A percentile compares a stretch with the other conserved stretches of the same genome.
Conservation (phyloP, 2,797 vertebrate species). For the Petrocephalus sullivani region DNA sequence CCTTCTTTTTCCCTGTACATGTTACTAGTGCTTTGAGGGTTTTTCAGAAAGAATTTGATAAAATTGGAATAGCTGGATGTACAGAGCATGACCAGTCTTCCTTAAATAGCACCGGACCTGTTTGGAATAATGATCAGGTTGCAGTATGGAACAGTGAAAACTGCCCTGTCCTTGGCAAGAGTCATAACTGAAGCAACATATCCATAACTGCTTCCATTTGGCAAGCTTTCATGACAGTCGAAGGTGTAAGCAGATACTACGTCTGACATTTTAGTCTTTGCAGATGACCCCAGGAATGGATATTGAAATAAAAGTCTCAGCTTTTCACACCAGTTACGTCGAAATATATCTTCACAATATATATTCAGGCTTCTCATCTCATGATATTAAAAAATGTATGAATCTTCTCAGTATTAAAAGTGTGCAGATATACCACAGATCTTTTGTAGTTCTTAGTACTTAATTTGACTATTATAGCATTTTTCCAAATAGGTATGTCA, state of each 20-base stretch:
- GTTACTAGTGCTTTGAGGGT: conserved; percentile 35
- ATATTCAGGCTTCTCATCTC: conserved; percentile 31
- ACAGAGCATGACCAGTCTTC: conserved; percentile 45
- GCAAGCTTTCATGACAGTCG: conserved; percentile 33
- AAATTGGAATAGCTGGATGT: conserved; percentile 55
- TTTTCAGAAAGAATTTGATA: conserved; percentile 47
- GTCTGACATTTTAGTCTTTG: conserved; percentile 23
- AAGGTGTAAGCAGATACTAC: conserved; percentile 12
- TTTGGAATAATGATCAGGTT: conserved; percentile 63
- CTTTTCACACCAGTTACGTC: not conserved
- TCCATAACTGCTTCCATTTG: conserved; percentile 29
- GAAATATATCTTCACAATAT: not conserved
- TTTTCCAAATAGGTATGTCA: conserved; percentile 4
- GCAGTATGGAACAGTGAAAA: conserved; percentile 38
- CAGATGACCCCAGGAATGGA: conserved; percentile 3
- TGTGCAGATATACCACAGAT: not conserved
- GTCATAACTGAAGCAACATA: conserved; percentile 32
- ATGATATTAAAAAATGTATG: not conserved
- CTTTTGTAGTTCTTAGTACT: not conserved
- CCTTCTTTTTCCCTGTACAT: conserved; percentile 34
- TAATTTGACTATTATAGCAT: not conserved
- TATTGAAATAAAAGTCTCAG: conserved; percentile 30
- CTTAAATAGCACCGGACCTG: conserved; percentile 56
- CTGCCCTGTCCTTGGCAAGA: conserved; percentile 51
- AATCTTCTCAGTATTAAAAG: not conserved